Evolutionary conservation across 2,888 invertebrate genomes (phyloP).

Genomic region (Volucella inanis): DNA sequence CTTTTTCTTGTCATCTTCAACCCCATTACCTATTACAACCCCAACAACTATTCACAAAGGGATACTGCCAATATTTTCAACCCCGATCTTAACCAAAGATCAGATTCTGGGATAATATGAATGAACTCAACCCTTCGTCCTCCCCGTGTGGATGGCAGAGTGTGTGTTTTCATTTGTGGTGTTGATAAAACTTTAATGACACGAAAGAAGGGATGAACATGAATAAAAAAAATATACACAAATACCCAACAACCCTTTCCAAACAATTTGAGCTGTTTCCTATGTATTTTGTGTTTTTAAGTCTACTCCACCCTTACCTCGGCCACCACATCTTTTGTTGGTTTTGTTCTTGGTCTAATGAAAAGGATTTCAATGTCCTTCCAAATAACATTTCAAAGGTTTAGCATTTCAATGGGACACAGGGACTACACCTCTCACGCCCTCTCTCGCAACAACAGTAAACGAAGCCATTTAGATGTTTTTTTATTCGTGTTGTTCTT

Average conservation of each 20-base stretch:
- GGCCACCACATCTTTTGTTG: not conserved
- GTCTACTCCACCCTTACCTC: not conserved
- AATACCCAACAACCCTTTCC: constrained; percentile 45
- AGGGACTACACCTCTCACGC: constrained; percentile 43
- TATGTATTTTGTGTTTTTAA: constrained; percentile 67
- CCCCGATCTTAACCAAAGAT: constrained; percentile 56
- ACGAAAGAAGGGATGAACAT: constrained; percentile 73
- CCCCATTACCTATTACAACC: constrained; percentile 64
- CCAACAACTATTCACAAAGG: constrained; percentile 56
- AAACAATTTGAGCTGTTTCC: constrained; percentile 74
- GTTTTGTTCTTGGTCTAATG: constrained; percentile 61
- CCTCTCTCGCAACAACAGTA: constrained; percentile 33
- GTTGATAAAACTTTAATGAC: constrained; percentile 82
- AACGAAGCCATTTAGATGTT: constrained; percentile 74
- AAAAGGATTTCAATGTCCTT: constrained; percentile 72
- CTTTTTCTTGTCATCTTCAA: constrained; percentile 66
- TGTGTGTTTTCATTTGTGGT: constrained; percentile 78
- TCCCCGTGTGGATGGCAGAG: not conserved
- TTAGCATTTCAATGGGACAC: constrained; percentile 67
- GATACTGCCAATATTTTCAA: constrained; percentile 68
- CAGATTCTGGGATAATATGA: constrained; percentile 72
- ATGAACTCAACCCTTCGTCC: constrained; percentile 62
- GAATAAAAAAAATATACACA: constrained; percentile 25
- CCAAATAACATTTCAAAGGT: constrained; percentile 72
- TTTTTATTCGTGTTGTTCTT: constrained; percentile 51